Percentiles rank a stretch among this genome's conserved stretches.
These are phyloP conservation scores for Mionectes macconnelli DNA, from an alignment of 2,113 vertebrate species.

Conservation along the genomic window DNA sequence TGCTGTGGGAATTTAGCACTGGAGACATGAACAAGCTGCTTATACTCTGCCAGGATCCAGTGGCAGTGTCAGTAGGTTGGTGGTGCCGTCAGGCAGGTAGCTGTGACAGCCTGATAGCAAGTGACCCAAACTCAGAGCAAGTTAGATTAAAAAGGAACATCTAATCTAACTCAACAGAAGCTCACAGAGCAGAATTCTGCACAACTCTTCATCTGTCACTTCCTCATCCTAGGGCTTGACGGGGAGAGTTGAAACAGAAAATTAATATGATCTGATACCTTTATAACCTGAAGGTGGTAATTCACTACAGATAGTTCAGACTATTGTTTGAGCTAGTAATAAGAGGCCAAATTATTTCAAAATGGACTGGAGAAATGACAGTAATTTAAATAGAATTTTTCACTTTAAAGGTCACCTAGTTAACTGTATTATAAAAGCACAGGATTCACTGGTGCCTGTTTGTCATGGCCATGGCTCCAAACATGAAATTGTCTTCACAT, in stretches of 20 bases:
- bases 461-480: not conserved
- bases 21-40: not conserved
- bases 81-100: not conserved
- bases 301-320: not conserved
- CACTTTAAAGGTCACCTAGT: not conserved
- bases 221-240: not conserved
- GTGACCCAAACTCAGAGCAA: not conserved
- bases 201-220: not conserved
- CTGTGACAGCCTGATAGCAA: not conserved
- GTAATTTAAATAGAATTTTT: not conserved
- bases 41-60: not conserved
- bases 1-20: not conserved
- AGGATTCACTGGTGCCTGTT: not conserved
- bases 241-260: not conserved
- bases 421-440: not conserved
- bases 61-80: not conserved
- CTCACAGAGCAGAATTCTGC: not conserved
- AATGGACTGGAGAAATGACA: not conserved
- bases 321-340: not conserved
- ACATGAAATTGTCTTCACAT: not conserved
- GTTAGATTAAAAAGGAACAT: not conserved
- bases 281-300: not conserved
- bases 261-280: not conserved
- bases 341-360: not conserved
- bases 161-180: not conserved